These are phyloP conservation scores for Spodoptera littoralis DNA, from an alignment of 2,888 invertebrate genomes.

Conservation along the genomic window DNA sequence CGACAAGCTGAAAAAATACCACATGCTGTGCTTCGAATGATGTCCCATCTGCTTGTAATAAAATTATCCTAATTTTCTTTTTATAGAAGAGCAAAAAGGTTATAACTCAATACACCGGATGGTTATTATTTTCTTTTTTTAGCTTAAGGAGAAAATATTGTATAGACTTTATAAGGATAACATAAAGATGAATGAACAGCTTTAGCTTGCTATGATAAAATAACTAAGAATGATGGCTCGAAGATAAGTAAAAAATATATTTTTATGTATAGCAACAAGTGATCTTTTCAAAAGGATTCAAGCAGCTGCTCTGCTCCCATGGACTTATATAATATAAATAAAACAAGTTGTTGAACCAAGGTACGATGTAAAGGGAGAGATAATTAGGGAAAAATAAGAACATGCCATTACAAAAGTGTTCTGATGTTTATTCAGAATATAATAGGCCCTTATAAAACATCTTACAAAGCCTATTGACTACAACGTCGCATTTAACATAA, in stretches of 20 bases:
- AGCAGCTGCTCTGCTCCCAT: slow-evolving; percentile 12
- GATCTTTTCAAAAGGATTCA: slow-evolving; percentile 9
- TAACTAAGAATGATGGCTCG: neutral
- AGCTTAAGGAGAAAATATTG: too few relatives aligned
- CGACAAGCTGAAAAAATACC: slow-evolving; percentile 56
- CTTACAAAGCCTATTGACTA: slow-evolving; percentile 1
- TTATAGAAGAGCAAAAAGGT: slow-evolving; percentile 4
- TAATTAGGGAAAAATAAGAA: slow-evolving; percentile 16
- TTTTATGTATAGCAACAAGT: slow-evolving; percentile 23
- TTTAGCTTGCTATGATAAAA: slow-evolving; percentile 5
- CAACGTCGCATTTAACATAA: slow-evolving; percentile 1
- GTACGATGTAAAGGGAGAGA: slow-evolving; percentile 11
- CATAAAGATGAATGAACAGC: too few relatives aligned
- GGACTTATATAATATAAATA: slow-evolving; percentile 23
- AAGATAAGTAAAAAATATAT: neutral
- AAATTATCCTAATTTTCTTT: slow-evolving; percentile 25
- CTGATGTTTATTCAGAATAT: slow-evolving; percentile 16
- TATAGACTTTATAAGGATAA: too few relatives aligned
- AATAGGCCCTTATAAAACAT: slow-evolving; percentile 19
- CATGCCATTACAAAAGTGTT: slow-evolving; percentile 3
- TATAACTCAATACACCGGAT: neutral
- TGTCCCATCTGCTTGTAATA: slow-evolving; percentile 26
- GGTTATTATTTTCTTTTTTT: too few relatives aligned
- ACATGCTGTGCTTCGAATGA: slow-evolving; percentile 54
- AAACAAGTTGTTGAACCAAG: slow-evolving; percentile 18